phyloP scores from a whole-genome alignment of 2,888 invertebrate species.

The Platycheirus albimanus region DNA sequence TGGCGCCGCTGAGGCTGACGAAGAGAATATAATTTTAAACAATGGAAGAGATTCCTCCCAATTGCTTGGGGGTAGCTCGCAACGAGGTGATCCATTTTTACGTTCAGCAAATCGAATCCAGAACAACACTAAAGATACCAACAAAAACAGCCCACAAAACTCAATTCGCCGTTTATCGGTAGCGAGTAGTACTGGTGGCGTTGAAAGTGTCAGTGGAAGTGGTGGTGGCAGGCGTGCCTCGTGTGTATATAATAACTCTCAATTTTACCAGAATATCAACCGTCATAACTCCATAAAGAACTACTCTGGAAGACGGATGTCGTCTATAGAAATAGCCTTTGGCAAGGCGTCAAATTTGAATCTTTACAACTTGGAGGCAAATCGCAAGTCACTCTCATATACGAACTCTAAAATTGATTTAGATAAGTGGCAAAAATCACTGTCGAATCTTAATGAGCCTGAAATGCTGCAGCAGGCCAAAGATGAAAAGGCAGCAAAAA shows the following conservation, averaged over 20 bases:
- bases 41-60: conserved; percentile 90
- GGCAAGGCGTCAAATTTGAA: conserved; percentile 82
- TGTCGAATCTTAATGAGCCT: conserved; percentile 80
- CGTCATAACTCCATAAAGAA: conserved; percentile 80
- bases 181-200: conserved; percentile 77
- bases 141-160: conserved; percentile 88
- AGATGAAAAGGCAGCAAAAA: conserved; percentile 79
- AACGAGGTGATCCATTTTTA: conserved; percentile 86
- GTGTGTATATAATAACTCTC: conserved; percentile 81
- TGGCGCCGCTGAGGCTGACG: conserved; percentile 84
- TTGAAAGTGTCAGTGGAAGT: conserved; percentile 78
- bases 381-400: conserved; percentile 81
- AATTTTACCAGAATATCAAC: conserved; percentile 82
- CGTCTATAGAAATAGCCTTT: conserved; percentile 82
- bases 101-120: conserved; percentile 87
- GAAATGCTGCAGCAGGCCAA: conserved; percentile 82
- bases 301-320: conserved; percentile 80
- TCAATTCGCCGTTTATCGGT: conserved; percentile 83
- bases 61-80: conserved; percentile 76
- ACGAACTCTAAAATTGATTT: conserved; percentile 82
- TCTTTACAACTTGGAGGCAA: conserved; percentile 82
- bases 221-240: conserved; percentile 79
- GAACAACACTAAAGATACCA: conserved; percentile 89
- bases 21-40: conserved; percentile 85
- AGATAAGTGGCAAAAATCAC: conserved; percentile 82